These are phyloP conservation scores for Anguilla obscura DNA, from an alignment of 2,797 vertebrate species.

Conservation along the genomic window DNA sequence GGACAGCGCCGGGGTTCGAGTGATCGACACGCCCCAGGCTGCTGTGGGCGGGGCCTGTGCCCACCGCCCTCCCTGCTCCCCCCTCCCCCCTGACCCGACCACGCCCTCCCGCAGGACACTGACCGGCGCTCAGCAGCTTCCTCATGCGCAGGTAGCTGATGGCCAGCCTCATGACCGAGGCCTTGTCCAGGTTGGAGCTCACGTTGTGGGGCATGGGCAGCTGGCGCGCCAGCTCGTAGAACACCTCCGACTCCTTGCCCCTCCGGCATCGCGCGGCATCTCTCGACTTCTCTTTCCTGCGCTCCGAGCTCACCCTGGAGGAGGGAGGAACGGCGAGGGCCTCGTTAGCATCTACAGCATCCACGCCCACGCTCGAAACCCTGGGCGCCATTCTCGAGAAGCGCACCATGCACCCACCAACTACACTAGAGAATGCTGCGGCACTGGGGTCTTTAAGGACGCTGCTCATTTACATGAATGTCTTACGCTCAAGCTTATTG, in stretches of 20 bases:
- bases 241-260: constrained; percentile 96
- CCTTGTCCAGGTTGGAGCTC: constrained; percentile 93
- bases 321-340: constrained; percentile 43
- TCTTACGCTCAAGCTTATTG: constrained; percentile 48
- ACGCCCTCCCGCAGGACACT: constrained; percentile 52
- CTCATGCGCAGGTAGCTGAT: constrained; percentile 97
- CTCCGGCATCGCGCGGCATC: constrained; percentile 91
- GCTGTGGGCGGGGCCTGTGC: neutral
- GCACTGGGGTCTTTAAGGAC: constrained; percentile 35
- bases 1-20: neutral
- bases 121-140: constrained; percentile 85
- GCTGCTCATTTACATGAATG: constrained; percentile 48
- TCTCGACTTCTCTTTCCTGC: constrained; percentile 94
- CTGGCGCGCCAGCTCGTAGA: constrained; percentile 92
- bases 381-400: constrained; percentile 40
- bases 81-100: neutral
- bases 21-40: neutral
- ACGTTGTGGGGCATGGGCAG: constrained; percentile 92
- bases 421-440: constrained; percentile 30
- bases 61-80: neutral
- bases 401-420: constrained; percentile 15
- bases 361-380: constrained; percentile 27
- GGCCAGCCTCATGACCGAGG: constrained; percentile 95
- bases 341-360: constrained; percentile 18
- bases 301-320: constrained; percentile 88